Evolutionary conservation across 2,113 vertebrate genomes (phyloP).

Genomic region (Clarias magur): DNA sequence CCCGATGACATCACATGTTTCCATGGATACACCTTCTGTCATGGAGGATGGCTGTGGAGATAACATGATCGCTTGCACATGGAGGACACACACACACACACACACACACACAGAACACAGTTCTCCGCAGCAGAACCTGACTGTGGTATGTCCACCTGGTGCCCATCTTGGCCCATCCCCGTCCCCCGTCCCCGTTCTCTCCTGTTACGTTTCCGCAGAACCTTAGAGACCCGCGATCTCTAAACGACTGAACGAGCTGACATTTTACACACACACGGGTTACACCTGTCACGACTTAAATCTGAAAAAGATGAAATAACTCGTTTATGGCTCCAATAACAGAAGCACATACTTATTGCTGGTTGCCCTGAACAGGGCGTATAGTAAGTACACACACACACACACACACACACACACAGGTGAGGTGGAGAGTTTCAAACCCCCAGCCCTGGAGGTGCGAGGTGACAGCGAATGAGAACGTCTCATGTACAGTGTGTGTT

Average conservation of each 20-base stretch:
- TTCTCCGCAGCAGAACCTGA: not conserved
- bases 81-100: not conserved
- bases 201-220: not conserved
- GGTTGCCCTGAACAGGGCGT: not conserved
- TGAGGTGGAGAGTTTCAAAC: no score
- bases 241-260: not conserved
- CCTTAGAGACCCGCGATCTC: not conserved
- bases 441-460: no score
- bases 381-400: no score
- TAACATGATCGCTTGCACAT: slow-evolving; percentile 7
- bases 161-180: not conserved
- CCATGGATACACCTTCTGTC: slow-evolving; percentile 18
- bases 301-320: not conserved
- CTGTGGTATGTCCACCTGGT: not conserved
- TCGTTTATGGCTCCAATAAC: not conserved
- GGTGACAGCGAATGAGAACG: not conserved
- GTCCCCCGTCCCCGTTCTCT: not conserved
- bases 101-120: not conserved
- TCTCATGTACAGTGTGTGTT: not conserved
- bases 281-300: not conserved
- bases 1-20: slow-evolving; percentile 15
- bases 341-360: not conserved
- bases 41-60: slow-evolving; percentile 13
- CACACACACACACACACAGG: no score
- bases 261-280: not conserved